phyloP scores from a whole-genome alignment of 2,888 invertebrate genomes.

The Aproaerema taeniolella region DNA sequence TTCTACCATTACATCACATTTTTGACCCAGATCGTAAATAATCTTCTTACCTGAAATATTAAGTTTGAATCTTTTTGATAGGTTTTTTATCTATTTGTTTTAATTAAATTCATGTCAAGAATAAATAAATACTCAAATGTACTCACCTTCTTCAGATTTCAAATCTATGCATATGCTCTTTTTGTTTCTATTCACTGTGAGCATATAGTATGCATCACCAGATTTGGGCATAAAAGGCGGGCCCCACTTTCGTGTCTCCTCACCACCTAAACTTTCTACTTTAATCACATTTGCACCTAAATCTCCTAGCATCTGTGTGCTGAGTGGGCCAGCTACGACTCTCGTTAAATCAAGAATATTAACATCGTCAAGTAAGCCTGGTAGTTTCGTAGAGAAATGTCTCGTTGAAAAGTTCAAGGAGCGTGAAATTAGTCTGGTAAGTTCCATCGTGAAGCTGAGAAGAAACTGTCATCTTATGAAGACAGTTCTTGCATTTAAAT shows the following conservation, averaged over 20 bases:
- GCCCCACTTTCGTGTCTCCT: slow-evolving; percentile 95
- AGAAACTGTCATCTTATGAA: not conserved
- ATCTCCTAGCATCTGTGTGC: slow-evolving; percentile 95
- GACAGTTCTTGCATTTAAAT: no score
- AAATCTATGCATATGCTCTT: slow-evolving; percentile 93
- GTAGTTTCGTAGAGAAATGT: slow-evolving; percentile 36
- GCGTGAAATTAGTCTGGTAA: slow-evolving; percentile 23
- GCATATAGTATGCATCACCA: slow-evolving; percentile 88
- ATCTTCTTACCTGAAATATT: slow-evolving; percentile 71
- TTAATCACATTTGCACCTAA: slow-evolving; percentile 95
- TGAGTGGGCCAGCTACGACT: slow-evolving; percentile 95
- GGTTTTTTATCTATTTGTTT: no score
- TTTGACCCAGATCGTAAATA: slow-evolving; percentile 82
- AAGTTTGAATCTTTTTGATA: no score
- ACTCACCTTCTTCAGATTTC: slow-evolving; percentile 80
- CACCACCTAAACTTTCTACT: slow-evolving; percentile 89
- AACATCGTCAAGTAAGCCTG: slow-evolving; percentile 82
- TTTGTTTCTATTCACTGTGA: slow-evolving; percentile 95
- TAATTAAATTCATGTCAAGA: no score
- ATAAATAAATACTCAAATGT: not conserved
- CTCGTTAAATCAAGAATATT: slow-evolving; percentile 88
- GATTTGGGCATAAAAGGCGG: slow-evolving; percentile 87
- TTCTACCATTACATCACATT: slow-evolving; percentile 93
- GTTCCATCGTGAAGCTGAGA: slow-evolving; percentile 29
- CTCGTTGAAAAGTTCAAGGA: slow-evolving; percentile 14